phyloP scores from a whole-genome alignment of 1,140 invertebrate species.

The Drosophila triauraria region DNA sequence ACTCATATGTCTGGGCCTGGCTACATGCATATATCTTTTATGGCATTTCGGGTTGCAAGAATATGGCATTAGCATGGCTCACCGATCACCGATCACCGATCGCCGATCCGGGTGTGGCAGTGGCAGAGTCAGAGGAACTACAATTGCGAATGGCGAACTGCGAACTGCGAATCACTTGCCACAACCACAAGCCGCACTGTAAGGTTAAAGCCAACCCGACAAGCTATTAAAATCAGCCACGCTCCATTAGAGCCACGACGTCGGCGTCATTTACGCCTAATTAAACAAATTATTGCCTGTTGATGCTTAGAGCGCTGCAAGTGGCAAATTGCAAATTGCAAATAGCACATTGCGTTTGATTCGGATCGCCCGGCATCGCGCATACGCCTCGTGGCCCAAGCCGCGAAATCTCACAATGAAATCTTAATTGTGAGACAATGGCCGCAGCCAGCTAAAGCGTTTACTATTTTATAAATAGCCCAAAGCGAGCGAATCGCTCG shows the following conservation, averaged over 20 bases:
- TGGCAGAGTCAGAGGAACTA: slow-evolving; percentile 12
- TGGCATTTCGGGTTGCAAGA: slow-evolving; percentile 64
- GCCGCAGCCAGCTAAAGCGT: slow-evolving; percentile 34
- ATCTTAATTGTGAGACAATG: slow-evolving; percentile 80
- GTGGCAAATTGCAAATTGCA: slow-evolving; percentile 58
- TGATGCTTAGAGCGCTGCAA: slow-evolving; percentile 50
- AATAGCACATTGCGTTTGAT: slow-evolving; percentile 37
- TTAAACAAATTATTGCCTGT: slow-evolving; percentile 79
- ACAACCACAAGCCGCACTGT: slow-evolving; percentile 51
- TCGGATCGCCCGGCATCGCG: slow-evolving; percentile 39
- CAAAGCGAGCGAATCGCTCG: slow-evolving; percentile 55
- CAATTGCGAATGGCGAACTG: slow-evolving; percentile 20
- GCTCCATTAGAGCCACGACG: slow-evolving; percentile 73
- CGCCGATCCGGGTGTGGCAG: slow-evolving; percentile 50
- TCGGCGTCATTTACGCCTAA: slow-evolving; percentile 79
- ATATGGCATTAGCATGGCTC: slow-evolving; percentile 49
- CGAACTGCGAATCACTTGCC: slow-evolving; percentile 63
- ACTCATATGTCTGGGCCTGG: slow-evolving; percentile 25
- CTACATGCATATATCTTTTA: slow-evolving; percentile 51
- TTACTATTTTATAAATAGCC: slow-evolving; percentile 74
- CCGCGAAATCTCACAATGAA: slow-evolving; percentile 73
- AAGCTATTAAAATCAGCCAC: slow-evolving; percentile 78
- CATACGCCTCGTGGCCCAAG: slow-evolving; percentile 71
- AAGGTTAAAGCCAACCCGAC: slow-evolving; percentile 71
- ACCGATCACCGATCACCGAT: slow-evolving; percentile 17